phyloP scores from a whole-genome alignment of 2,888 invertebrate species.

The Pinctada fucata region DNA sequence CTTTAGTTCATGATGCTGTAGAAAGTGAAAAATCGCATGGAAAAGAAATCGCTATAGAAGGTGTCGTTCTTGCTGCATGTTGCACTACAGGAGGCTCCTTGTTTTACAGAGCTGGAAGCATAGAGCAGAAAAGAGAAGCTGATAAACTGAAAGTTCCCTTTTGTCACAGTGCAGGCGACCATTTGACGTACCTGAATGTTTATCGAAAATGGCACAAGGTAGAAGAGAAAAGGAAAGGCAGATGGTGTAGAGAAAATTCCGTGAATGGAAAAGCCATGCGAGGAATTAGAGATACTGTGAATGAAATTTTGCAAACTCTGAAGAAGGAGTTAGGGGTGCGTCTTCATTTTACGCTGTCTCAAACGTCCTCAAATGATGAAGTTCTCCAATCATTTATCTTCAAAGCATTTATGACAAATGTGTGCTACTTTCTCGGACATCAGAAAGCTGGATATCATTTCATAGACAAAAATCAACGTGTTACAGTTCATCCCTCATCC shows the following conservation, averaged over 20 bases:
- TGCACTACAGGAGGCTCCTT: slow-evolving; percentile 64
- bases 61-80: slow-evolving; percentile 67
- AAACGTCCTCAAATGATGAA: slow-evolving; percentile 36
- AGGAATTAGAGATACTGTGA: slow-evolving; percentile 57
- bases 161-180: slow-evolving; percentile 68
- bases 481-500: slow-evolving; percentile 70
- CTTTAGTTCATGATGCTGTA: slow-evolving; percentile 59
- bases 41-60: slow-evolving; percentile 56
- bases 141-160: slow-evolving; percentile 65
- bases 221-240: slow-evolving; percentile 57
- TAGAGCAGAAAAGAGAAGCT: slow-evolving; percentile 61
- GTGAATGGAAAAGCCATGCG: slow-evolving; percentile 72
- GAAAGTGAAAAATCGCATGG: slow-evolving; percentile 20
- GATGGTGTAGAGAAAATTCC: slow-evolving; percentile 72
- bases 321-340: slow-evolving; percentile 47
- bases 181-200: slow-evolving; percentile 65
- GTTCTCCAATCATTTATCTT: slow-evolving; percentile 59
- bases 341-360: slow-evolving; percentile 36
- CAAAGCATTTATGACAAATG: slow-evolving; percentile 55
- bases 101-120: slow-evolving; percentile 66
- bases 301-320: slow-evolving; percentile 53
- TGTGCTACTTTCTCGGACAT: slow-evolving; percentile 66
- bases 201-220: slow-evolving; percentile 64
- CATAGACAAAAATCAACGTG: slow-evolving; percentile 48
- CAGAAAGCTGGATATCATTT: slow-evolving; percentile 64